Percentiles rank a stretch among this genome's conserved stretches.
Conservation (phyloP, 2,888 invertebrate genomes). For the Melanotus villosus region DNA sequence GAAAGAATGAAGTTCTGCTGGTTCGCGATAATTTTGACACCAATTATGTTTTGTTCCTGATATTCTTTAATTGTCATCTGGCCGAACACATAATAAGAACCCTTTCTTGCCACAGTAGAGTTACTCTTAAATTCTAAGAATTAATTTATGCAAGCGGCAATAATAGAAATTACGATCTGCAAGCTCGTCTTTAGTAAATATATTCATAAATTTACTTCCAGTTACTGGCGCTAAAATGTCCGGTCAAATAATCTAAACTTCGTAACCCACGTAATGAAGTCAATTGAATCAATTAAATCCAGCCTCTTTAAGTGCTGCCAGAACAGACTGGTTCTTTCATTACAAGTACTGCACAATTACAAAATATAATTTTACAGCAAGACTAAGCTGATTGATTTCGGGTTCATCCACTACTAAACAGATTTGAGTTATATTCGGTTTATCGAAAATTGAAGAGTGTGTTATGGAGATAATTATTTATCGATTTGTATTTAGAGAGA, state of each 20-base stretch:
- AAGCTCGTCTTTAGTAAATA: constrained; percentile 3
- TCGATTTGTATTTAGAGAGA: too few relatives aligned
- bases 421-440: too few relatives aligned
- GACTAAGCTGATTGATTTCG: not conserved
- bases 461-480: too few relatives aligned
- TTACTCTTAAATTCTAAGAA: too few relatives aligned
- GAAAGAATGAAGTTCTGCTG: too few relatives aligned
- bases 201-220: constrained; percentile 5
- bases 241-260: constrained; percentile 22
- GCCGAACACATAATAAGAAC: too few relatives aligned
- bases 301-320: constrained; percentile 26
- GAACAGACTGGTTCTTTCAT: constrained; percentile 18
- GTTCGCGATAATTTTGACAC: too few relatives aligned
- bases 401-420: too few relatives aligned
- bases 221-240: not conserved
- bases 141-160: constrained; percentile 21
- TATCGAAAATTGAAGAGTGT: too few relatives aligned
- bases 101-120: too few relatives aligned
- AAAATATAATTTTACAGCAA: not conserved
- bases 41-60: too few relatives aligned
- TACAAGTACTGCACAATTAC: constrained; percentile 4
- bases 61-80: too few relatives aligned
- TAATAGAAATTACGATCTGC: constrained; percentile 22
- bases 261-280: constrained; percentile 39
- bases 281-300: constrained; percentile 47